A percentile compares a stretch with the other conserved stretches of the same genome.
Conservation (phyloP, 1,140 invertebrate species). For the Heliconius nattereri region DNA sequence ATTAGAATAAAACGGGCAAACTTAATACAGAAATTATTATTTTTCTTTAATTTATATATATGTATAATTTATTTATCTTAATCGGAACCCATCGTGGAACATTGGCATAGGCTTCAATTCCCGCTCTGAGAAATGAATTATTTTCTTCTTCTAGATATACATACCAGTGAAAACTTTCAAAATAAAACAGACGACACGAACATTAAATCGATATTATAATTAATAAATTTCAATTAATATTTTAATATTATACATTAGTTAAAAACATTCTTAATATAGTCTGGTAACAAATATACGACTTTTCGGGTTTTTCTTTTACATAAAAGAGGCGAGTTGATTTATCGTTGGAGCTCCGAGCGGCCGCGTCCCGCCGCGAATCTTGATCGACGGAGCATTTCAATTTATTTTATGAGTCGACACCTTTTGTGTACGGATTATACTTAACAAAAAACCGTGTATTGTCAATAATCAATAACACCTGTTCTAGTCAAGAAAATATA, state of each 20-base stretch:
- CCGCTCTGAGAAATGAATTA: too few species aligned
- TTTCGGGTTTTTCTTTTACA: constrained; percentile 69
- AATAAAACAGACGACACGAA: neutral
- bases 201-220: neutral
- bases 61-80: too few species aligned
- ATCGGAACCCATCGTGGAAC: too few species aligned
- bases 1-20: too few species aligned
- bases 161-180: neutral
- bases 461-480: constrained; percentile 33
- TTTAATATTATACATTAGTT: neutral
- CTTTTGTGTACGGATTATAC: constrained; percentile 47
- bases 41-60: too few species aligned
- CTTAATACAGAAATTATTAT: too few species aligned
- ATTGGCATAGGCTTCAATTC: too few species aligned
- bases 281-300: constrained; percentile 78
- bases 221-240: neutral
- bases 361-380: constrained; percentile 65
- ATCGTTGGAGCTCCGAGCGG: constrained; percentile 61
- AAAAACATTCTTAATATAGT: constrained; percentile 55
- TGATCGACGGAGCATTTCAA: constrained; percentile 75
- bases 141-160: neutral
- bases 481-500: neutral
- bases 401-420: constrained; percentile 78
- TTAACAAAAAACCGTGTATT: constrained; percentile 27
- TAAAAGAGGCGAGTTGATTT: constrained; percentile 77